Evolutionary conservation across 2,888 invertebrate genomes (phyloP), one percentile per base, ranked within the genome.

Genomic region (Netelia melanura): DNA sequence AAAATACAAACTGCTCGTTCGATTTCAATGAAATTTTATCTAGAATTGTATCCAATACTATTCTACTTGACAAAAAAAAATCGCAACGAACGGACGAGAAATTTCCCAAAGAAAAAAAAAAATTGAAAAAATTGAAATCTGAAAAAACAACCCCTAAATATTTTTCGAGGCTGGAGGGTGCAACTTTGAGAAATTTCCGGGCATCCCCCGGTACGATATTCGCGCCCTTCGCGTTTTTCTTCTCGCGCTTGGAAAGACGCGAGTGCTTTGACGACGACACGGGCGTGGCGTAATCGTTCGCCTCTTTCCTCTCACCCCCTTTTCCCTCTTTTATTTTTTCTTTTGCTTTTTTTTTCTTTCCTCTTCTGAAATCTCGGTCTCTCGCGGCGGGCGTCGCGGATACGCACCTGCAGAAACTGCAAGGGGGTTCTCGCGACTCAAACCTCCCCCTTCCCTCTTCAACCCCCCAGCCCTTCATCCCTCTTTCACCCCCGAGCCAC

Each of bases 321-420:
- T 56, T 56, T 10, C 38, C 3, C 1, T 43, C 58, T 10, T 23
- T 9, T 61, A 23, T 10, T 61, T 11, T 23, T 62, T 3, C 74
- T 56, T 65, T 64, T 58, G 56, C 30, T 77, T 64, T 48, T 52
- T 52, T 25, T 62, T 58, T 67, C 67, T 84, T 84, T 77, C 62
- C 61, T 62, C 68, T 64, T 44, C 43, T 70, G 68, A 67, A 77
- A 80, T 81, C 72, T 77, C 61, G 77, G 77, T 81, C 81, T 84
- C 84, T 84, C 84, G 77, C 84, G 76, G 81, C 84, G 76, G 77
- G 84, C 84, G 84, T 84, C 77, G 84, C 64, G 81, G 81, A 74
- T 84, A 84, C 81, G 84, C 77, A 84, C 84, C 84, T 84, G 81
- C 77, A 52, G 80, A 68, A 77, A 68, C 65, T 77, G 58, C 58